phyloP scores from a whole-genome alignment of 2,888 invertebrate species.

The Branchipolynoe longqiensis region DNA sequence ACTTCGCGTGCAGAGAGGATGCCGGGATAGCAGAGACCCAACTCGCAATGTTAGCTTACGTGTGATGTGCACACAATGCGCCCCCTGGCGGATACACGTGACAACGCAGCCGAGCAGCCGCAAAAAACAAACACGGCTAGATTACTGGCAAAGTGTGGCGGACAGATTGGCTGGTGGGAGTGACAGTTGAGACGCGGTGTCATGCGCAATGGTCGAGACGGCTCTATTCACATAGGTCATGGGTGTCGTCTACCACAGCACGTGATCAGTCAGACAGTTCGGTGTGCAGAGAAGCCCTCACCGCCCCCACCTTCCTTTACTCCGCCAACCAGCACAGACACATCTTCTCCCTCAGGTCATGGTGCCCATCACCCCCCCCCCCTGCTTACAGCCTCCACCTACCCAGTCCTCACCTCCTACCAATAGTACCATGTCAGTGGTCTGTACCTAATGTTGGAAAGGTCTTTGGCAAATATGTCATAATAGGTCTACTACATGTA shows the following conservation, averaged over 20 bases:
- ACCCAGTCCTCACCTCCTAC: too few relatives aligned
- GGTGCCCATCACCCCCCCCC: too few relatives aligned
- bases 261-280: too few relatives aligned
- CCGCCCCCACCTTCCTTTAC: neutral
- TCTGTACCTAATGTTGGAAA: too few relatives aligned
- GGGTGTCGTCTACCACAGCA: neutral
- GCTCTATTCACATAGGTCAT: neutral
- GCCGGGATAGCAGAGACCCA: neutral
- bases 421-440: too few relatives aligned
- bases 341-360: neutral
- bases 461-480: too few relatives aligned
- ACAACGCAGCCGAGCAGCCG: neutral
- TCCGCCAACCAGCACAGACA: neutral
- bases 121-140: slow-evolving; percentile 3
- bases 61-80: neutral
- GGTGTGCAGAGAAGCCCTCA: too few relatives aligned
- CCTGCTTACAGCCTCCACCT: too few relatives aligned
- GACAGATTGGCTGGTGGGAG: slow-evolving; percentile 22
- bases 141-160: too few relatives aligned
- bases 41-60: neutral
- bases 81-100: too few relatives aligned
- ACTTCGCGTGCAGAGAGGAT: neutral
- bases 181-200: neutral
- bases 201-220: slow-evolving; percentile 3
- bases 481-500: too few relatives aligned